These are phyloP conservation scores for Neogobius melanostomus DNA, from an alignment of 2,113 vertebrate genomes.

Conservation along the genomic window DNA sequence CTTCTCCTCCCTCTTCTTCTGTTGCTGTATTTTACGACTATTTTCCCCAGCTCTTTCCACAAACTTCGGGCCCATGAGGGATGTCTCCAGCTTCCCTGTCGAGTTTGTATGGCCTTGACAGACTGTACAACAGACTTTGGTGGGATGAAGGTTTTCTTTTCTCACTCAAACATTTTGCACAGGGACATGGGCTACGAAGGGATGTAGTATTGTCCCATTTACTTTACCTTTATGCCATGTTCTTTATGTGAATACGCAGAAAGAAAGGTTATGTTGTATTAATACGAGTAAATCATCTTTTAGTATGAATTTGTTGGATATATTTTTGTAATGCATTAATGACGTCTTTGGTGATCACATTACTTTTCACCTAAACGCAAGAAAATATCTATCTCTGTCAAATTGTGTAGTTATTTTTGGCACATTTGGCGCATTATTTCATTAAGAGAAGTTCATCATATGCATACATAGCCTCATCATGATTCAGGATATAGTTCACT, in stretches of 20 bases:
- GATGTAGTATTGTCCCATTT: neutral
- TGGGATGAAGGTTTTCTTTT: constrained; percentile 2
- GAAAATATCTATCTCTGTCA: too few species aligned
- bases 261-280: too few species aligned
- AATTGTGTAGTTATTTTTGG: too few species aligned
- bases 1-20: neutral
- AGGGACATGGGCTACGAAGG: neutral
- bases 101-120: neutral
- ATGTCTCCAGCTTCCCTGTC: constrained; percentile 18
- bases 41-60: constrained; percentile 13
- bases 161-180: neutral
- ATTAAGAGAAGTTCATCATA: too few species aligned
- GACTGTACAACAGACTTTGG: neutral
- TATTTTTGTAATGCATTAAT: too few species aligned
- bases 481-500: too few species aligned
- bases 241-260: neutral
- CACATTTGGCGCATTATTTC: too few species aligned
- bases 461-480: too few species aligned
- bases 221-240: neutral
- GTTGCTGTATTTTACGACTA: constrained; percentile 8
- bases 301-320: too few species aligned
- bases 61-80: constrained; percentile 15
- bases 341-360: too few species aligned
- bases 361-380: too few species aligned
- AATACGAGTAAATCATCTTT: too few species aligned